phyloP scores from a whole-genome alignment of 2,888 invertebrate genomes.

The Celastrina argiolus region DNA sequence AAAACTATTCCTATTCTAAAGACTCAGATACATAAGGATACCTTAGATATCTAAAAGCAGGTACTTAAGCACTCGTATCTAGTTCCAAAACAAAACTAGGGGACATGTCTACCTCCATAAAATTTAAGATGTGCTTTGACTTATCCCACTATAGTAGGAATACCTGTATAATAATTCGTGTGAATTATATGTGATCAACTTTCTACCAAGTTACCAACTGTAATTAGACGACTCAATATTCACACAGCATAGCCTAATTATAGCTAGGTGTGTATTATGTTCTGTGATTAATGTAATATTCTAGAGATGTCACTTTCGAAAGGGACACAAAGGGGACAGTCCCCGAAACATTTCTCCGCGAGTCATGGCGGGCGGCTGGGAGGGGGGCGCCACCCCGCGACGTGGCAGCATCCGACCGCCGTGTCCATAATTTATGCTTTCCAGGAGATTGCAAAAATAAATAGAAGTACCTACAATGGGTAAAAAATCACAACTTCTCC shows the following conservation, averaged over 20 bases:
- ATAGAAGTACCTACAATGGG: constrained; percentile 53
- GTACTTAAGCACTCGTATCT: too few relatives aligned
- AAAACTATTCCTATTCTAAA: too few relatives aligned
- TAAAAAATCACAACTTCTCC: constrained; percentile 45
- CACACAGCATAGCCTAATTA: neutral
- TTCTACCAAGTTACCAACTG: neutral
- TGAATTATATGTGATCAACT: too few relatives aligned
- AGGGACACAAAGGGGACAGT: constrained; percentile 67
- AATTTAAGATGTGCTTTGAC: too few relatives aligned
- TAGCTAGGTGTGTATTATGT: neutral
- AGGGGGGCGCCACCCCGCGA: constrained; percentile 37
- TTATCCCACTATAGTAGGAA: too few relatives aligned
- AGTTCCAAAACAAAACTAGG: too few relatives aligned
- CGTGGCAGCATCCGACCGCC: constrained; percentile 56
- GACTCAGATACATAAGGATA: too few relatives aligned
- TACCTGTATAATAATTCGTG: too few relatives aligned
- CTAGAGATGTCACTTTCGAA: constrained; percentile 68
- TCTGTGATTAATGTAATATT: constrained; percentile 73
- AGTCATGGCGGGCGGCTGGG: constrained; percentile 30
- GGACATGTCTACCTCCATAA: neutral
- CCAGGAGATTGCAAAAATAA: constrained; percentile 71
- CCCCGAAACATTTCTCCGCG: constrained; percentile 72
- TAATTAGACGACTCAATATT: neutral
- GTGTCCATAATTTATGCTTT: constrained; percentile 75
- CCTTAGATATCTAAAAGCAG: too few relatives aligned